These are phyloP conservation scores for Sepioteuthis lessoniana DNA, from an alignment of 2,888 invertebrate genomes.

Conservation along the genomic window DNA sequence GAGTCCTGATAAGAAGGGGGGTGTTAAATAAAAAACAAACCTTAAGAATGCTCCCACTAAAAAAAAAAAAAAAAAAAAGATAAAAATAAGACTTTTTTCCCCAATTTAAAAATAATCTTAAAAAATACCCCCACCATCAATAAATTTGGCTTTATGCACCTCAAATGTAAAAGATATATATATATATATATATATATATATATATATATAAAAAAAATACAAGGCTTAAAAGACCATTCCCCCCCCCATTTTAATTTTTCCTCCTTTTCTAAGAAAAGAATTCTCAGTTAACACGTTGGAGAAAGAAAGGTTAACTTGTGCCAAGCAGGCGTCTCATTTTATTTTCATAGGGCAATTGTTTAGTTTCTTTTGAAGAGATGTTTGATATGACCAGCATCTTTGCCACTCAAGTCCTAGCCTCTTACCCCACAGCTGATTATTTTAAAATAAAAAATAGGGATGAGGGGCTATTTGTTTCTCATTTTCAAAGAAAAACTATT, in stretches of 20 bases:
- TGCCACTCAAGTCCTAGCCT: not conserved
- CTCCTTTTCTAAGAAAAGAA: not conserved
- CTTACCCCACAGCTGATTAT: not conserved
- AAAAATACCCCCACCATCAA: too few species aligned
- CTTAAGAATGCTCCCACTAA: too few species aligned
- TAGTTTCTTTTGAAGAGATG: not conserved
- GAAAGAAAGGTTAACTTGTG: not conserved
- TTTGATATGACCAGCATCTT: not conserved
- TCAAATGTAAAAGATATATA: not conserved
- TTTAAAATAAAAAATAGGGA: conserved; percentile 5
- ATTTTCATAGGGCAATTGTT: not conserved
- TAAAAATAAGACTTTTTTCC: too few species aligned
- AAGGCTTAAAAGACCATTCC: not conserved
- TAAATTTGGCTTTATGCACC: not conserved
- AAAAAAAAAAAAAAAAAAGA: too few species aligned
- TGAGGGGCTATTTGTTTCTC: too few species aligned
- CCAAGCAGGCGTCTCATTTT: not conserved
- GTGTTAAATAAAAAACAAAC: too few species aligned
- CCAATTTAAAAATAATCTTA: too few species aligned
- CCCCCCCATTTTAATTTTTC: not conserved
- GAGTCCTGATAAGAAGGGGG: too few species aligned
- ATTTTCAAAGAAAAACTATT: too few species aligned
- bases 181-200: too few species aligned
- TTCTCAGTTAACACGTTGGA: not conserved
- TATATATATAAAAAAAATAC: too few species aligned